A percentile compares a stretch with the other conserved stretches of the same genome.
Conservation (phyloP, 2,113 vertebrate genomes). For the Rhea pennata region DNA sequence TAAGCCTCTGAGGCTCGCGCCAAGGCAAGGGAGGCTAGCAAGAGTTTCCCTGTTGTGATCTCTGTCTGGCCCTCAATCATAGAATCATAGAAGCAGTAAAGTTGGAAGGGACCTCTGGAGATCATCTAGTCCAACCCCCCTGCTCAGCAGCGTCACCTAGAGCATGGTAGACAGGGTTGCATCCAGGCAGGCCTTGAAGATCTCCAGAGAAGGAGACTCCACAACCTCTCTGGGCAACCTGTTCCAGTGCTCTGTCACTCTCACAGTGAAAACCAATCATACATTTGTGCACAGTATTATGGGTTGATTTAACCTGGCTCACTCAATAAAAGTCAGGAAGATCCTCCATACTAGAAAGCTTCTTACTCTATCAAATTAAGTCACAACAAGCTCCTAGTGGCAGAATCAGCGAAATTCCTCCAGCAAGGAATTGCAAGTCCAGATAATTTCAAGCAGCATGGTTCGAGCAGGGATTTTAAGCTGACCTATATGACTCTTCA, state of each 20-base stretch:
- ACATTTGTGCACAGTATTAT: not conserved
- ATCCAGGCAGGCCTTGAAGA: too few species aligned
- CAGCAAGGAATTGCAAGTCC: not conserved
- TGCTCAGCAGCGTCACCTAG: too few species aligned
- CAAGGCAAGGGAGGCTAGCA: not conserved
- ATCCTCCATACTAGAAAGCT: not conserved
- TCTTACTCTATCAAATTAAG: constrained; percentile 22
- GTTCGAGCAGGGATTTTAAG: not conserved
- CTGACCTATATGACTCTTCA: not conserved
- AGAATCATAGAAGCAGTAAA: too few species aligned
- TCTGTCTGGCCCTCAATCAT: not conserved
- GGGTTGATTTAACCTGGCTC: not conserved
- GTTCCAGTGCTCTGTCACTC: too few species aligned
- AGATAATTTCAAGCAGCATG: accelerated
- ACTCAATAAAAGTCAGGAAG: not conserved
- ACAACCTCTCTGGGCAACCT: too few species aligned
- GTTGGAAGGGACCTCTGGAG: too few species aligned
- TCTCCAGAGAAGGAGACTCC: too few species aligned
- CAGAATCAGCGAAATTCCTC: constrained; percentile 2
- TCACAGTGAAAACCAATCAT: not conserved
- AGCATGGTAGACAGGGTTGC: too few species aligned
- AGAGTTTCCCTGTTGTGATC: not conserved
- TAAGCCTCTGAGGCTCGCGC: not conserved
- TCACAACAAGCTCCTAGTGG: not conserved
- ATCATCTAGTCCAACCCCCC: too few species aligned